Percentiles rank a stretch among this genome's conserved stretches.
These are phyloP conservation scores for Troilus luridus DNA, from an alignment of 2,888 invertebrate genomes.

Conservation along the genomic window DNA sequence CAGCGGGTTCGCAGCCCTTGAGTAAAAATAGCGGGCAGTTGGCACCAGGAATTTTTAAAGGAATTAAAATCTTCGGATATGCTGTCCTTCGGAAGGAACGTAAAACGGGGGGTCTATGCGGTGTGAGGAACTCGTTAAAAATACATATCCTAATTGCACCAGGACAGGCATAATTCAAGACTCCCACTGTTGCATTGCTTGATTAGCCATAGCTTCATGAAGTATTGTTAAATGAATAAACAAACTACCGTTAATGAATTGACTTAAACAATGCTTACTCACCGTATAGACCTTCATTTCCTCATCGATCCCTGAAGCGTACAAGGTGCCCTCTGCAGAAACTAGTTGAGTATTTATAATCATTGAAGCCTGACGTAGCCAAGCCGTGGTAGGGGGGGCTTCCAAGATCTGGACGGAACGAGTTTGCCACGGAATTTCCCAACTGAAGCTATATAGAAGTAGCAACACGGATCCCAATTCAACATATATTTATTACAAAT, in stretches of 20 bases:
- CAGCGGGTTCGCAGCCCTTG: no score
- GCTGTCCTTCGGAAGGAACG: no score
- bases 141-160: no score
- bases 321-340: background rate
- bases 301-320: background rate
- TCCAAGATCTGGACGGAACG: background rate
- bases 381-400: background rate
- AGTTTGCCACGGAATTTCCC: slow-evolving; percentile 7
- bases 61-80: no score
- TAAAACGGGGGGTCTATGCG: no score
- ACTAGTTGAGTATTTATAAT: slow-evolving; percentile 12
- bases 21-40: no score
- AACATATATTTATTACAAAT: background rate
- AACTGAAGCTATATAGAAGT: background rate
- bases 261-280: background rate
- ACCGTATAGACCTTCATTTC: background rate
- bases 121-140: no score
- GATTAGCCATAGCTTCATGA: no score
- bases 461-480: background rate
- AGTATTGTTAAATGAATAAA: no score
- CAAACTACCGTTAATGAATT: background rate
- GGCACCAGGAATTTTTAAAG: no score
- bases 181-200: no score
- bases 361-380: background rate
- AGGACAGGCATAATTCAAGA: no score